Evolutionary conservation across 2,888 invertebrate genomes (phyloP).

Genomic region (Andrena chrysosceles): DNA sequence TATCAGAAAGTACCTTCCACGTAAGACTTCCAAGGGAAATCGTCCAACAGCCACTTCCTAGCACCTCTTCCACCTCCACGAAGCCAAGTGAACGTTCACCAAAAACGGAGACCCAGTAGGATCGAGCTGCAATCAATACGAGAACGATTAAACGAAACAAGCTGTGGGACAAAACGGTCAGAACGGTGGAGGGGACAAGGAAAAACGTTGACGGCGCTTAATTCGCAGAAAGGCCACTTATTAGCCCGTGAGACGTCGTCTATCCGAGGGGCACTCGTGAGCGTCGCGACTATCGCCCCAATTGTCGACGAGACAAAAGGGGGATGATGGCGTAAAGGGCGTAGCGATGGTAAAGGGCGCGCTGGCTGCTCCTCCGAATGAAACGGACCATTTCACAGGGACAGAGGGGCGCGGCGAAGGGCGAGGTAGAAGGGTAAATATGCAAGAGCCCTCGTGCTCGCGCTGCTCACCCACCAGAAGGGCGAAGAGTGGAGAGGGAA

Average conservation of each 20-base stretch:
- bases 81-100: neutral
- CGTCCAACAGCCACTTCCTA: neutral
- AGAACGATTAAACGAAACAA: conserved; percentile 24
- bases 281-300: conserved; percentile 63
- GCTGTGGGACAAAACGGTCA: neutral
- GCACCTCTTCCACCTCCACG: neutral
- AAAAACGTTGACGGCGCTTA: conserved; percentile 65
- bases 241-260: conserved; percentile 56
- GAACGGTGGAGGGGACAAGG: neutral
- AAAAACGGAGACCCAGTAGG: neutral
- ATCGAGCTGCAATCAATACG: neutral
- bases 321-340: conserved; percentile 46
- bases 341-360: conserved; percentile 54
- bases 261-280: conserved; percentile 49
- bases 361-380: conserved; percentile 61
- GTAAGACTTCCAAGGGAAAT: neutral
- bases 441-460: conserved; percentile 63
- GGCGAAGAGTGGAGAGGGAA: too few species aligned
- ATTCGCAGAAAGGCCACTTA: conserved; percentile 68
- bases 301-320: conserved; percentile 67
- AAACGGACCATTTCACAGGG: conserved; percentile 72
- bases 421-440: conserved; percentile 70
- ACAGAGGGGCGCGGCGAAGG: conserved; percentile 51
- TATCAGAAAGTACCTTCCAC: neutral
- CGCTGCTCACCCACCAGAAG: too few species aligned